Evolutionary conservation across 2,113 vertebrate species (phyloP).

Genomic region (Plecotus auritus): DNA sequence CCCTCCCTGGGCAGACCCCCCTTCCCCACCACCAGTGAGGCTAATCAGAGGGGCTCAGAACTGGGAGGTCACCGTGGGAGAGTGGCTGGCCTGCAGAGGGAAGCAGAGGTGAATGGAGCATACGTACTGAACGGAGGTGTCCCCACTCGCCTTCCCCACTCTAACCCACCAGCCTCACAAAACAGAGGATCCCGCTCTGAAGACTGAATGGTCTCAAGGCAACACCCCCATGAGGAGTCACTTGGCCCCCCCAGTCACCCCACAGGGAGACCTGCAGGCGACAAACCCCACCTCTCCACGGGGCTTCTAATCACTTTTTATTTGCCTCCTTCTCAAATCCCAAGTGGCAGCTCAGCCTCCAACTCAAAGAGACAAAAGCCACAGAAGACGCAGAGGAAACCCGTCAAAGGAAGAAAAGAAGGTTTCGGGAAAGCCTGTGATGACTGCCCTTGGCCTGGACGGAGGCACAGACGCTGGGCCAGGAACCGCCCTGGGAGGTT

Average conservation of each 20-base stretch:
- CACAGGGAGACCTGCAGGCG: background rate
- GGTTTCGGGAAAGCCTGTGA: background rate
- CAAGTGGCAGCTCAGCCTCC: background rate
- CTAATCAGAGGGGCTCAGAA: background rate
- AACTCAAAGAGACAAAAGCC: conserved; percentile 29
- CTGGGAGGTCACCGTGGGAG: background rate
- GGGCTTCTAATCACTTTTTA: background rate
- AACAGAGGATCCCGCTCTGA: background rate
- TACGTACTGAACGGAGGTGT: too few relatives aligned
- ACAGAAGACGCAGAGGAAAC: background rate
- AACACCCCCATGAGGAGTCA: background rate
- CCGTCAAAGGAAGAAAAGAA: background rate
- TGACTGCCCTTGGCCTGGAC: background rate
- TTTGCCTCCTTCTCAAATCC: background rate
- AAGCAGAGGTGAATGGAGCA: background rate
- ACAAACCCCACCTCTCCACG: background rate
- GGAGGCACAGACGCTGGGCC: background rate
- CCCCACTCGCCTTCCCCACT: background rate
- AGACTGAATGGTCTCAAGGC: background rate
- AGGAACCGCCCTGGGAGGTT: background rate
- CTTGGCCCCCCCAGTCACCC: background rate
- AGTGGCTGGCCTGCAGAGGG: background rate
- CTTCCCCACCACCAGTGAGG: fast-evolving
- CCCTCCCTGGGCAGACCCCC: background rate
- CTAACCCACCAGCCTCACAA: background rate